Percentiles rank a stretch among this genome's conserved stretches.
phyloP scores from a whole-genome alignment of 2,888 invertebrate genomes.

The Trilocha varians region DNA sequence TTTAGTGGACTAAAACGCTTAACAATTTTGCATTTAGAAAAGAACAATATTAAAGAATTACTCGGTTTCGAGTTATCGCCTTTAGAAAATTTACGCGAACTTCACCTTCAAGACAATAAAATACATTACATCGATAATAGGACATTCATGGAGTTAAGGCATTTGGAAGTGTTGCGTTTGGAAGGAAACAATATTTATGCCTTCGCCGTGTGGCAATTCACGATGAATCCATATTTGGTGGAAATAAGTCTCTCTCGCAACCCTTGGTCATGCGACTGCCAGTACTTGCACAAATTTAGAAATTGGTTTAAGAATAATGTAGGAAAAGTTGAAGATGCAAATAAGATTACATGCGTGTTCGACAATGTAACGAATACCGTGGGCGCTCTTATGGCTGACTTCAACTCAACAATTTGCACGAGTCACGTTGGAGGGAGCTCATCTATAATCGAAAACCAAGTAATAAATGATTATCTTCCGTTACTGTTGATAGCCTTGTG shows the following conservation, averaged over 20 bases:
- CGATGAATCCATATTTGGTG: constrained; percentile 87
- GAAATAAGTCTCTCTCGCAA: constrained; percentile 88
- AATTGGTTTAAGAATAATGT: constrained; percentile 85
- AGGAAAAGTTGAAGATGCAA: constrained; percentile 86
- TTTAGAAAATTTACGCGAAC: constrained; percentile 85
- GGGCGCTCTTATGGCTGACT: constrained; percentile 81
- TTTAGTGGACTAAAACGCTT: constrained; percentile 90
- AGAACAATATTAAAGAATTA: constrained; percentile 85
- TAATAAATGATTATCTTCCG: constrained; percentile 87
- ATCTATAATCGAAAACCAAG: constrained; percentile 81
- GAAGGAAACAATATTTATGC: constrained; percentile 87
- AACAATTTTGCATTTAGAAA: constrained; percentile 87
- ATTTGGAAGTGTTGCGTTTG: constrained; percentile 86
- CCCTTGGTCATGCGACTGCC: constrained; percentile 94
- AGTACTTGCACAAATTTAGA: constrained; percentile 84
- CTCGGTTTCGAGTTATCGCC: constrained; percentile 88
- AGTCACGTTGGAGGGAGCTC: constrained; percentile 81
- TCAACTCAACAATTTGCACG: constrained; percentile 85
- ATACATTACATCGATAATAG: constrained; percentile 87
- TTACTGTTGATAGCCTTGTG: constrained; percentile 84
- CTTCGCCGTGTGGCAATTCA: constrained; percentile 90
- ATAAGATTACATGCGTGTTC: constrained; percentile 82
- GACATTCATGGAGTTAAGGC: constrained; percentile 85
- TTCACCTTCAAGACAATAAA: constrained; percentile 90
- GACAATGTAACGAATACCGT: constrained; percentile 81